phyloP scores from a whole-genome alignment of 2,797 vertebrate species.

The Poecilia wingei region DNA sequence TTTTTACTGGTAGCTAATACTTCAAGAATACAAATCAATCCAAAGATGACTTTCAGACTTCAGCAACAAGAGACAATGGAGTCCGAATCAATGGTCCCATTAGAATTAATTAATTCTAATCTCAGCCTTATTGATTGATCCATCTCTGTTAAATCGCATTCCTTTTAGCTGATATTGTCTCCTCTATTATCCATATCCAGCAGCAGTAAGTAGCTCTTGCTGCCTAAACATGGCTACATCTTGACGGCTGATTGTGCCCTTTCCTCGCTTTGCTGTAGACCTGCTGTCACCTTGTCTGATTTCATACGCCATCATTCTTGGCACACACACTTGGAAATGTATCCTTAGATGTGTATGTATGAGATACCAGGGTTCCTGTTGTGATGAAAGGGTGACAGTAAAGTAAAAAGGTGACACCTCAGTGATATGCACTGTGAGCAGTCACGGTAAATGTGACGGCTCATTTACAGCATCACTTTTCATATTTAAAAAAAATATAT shows the following conservation, averaged over 20 bases:
- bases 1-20: neutral
- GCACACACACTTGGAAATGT: neutral
- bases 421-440: neutral
- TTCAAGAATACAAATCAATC: neutral
- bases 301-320: neutral
- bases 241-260: neutral
- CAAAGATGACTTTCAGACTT: neutral
- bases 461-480: neutral
- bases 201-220: neutral
- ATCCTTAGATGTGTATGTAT: conserved; percentile 2
- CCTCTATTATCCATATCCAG: neutral
- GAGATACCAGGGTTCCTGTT: conserved; percentile 7
- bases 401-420: conserved; percentile 7
- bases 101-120: neutral
- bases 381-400: neutral
- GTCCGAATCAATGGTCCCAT: neutral
- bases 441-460: neutral
- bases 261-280: conserved; percentile 4
- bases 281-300: neutral
- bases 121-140: neutral
- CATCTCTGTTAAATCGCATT: neutral
- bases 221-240: neutral
- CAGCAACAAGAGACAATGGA: neutral
- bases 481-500: neutral
- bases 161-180: neutral